Evolutionary conservation across 2,888 invertebrate species (phyloP).

Genomic region (Parnassius apollo): DNA sequence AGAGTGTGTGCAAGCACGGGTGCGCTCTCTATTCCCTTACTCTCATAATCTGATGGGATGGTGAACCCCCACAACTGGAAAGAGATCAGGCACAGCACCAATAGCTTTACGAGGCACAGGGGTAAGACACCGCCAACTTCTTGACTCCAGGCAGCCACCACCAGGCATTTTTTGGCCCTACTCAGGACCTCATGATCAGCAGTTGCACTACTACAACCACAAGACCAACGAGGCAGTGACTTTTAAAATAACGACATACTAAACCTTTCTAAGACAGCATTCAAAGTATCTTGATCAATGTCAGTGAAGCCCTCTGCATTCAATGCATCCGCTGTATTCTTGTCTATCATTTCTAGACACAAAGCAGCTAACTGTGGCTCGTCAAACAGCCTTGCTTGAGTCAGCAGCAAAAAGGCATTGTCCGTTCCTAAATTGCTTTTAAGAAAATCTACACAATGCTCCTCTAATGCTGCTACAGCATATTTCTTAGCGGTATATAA

Average conservation of each 20-base stretch:
- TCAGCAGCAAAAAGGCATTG: conserved; percentile 91
- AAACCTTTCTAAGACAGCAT: conserved; percentile 85
- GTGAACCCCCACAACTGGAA: no score
- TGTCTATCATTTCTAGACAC: conserved; percentile 91
- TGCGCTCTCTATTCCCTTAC: no score
- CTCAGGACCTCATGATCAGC: no score
- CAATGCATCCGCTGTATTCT: conserved; percentile 89
- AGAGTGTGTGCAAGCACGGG: no score
- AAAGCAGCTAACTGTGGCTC: conserved; percentile 90
- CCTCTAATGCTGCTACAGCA: conserved; percentile 90
- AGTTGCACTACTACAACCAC: no score
- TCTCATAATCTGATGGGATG: no score
- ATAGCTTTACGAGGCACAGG: no score
- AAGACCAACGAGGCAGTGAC: no score
- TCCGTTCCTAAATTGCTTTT: conserved; percentile 88
- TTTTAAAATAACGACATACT: not conserved
- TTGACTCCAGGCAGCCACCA: no score
- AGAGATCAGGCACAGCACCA: no score
- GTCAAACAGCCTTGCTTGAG: conserved; percentile 90
- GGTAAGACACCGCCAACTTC: no score
- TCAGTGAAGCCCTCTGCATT: conserved; percentile 91
- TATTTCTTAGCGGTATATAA: conserved; percentile 93
- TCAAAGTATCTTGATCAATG: conserved; percentile 89
- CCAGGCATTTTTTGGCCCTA: no score
- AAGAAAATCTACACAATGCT: conserved; percentile 90